A percentile compares a stretch with the other conserved stretches of the same genome.
phyloP scores from a whole-genome alignment of 2,113 vertebrate species.

The Neotoma lepida region DNA sequence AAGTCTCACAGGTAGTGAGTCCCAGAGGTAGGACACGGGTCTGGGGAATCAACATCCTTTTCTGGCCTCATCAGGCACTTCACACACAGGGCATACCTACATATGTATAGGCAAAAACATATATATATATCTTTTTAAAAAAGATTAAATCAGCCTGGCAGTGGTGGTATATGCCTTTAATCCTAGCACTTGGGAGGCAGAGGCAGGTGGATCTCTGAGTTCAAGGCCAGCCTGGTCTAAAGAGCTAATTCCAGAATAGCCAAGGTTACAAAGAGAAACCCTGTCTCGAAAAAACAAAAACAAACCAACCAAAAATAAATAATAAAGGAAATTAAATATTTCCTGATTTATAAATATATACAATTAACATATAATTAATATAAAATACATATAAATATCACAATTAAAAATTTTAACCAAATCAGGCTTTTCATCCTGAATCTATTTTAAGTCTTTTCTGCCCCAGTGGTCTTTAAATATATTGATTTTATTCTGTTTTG shows the following conservation, averaged over 20 bases:
- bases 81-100: background rate
- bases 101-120: background rate
- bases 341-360: background rate
- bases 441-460: background rate
- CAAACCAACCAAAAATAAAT: background rate
- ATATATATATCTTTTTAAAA: background rate
- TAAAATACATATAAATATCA: background rate
- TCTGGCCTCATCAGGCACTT: background rate
- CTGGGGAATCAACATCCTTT: background rate
- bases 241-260: no score
- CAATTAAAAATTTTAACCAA: no score
- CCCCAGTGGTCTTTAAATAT: background rate
- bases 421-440: background rate
- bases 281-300: background rate
- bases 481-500: background rate
- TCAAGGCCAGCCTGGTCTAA: no score
- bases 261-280: no score
- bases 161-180: background rate
- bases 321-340: background rate
- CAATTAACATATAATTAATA: background rate
- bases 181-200: no score
- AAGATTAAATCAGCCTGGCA: background rate
- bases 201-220: no score
- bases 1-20: background rate
- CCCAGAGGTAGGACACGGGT: background rate